Evolutionary conservation across 2,888 invertebrate genomes (phyloP), one percentile per base, ranked within the genome.

Genomic region (Pyrrhia umbra): DNA sequence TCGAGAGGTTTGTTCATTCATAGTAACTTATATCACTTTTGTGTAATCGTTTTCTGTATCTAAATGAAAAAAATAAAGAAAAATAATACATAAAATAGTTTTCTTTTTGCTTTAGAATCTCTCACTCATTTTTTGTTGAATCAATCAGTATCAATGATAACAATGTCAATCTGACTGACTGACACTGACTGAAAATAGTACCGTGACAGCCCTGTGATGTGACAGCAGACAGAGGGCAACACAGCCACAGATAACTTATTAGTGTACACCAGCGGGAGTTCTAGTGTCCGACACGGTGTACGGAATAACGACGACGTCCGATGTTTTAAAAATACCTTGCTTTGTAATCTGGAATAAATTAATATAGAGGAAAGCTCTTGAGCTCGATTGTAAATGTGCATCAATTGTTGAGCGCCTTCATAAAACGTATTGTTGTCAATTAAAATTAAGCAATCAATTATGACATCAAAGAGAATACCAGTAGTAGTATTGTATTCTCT

Each of bases 1-100:
- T 25, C 78, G 69, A 61, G 68, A 71, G 63, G 80, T 87, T 69
- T 88, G 81, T 81, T 91, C 84, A 84, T 90, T 90, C 94, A 95
- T 95, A 90, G 77, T 93, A 87, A 77, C 54, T 56, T 74, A 21
- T 0, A 43, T 10, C 37, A 64, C 63, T 51, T 42, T 5, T 27
- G 43, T n/a, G 2, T 40, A 43, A 47, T 25, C 1, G 9, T 23
- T 43, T 45, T 34, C 18, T 20, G 39, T 72, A 30, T 57, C 21
- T 47, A 71, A 56, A 58, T 62, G 23, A 37, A 68, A 57, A 45
- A 46, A 68, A 18, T 21, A 58, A 71, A 65, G 18, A 59, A 66
- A 63, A 62, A 25, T 1, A 6, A 0, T 40, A 37, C 27, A 30
- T 27, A 50, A 59, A 47, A 34, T 5, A n/a, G 1, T 23, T 21